Evolutionary conservation across 2,113 vertebrate genomes (phyloP).

Genomic region (Pteropus alecto): DNA sequence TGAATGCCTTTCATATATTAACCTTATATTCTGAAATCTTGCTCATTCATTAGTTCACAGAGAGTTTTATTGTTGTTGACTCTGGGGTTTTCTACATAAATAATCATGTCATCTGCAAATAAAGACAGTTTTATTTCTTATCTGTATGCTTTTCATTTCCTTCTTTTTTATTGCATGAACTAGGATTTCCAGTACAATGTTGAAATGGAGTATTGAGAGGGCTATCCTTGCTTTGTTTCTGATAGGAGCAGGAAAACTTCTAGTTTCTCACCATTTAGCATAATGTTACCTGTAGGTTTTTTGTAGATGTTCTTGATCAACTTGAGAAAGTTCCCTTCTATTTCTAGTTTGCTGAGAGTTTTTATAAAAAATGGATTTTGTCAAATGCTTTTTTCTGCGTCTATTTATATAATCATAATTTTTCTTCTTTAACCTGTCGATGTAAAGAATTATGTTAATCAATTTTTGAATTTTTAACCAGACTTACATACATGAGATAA

Average conservation of each 20-base stretch:
- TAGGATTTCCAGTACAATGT: background rate
- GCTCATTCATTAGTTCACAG: background rate
- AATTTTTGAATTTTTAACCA: background rate
- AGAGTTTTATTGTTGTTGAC: background rate
- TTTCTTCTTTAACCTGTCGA: background rate
- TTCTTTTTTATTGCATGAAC: background rate
- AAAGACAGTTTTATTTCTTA: background rate
- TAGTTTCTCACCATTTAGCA: background rate
- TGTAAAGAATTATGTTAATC: background rate
- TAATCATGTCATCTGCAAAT: background rate
- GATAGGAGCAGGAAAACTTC: background rate
- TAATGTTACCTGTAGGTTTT: background rate
- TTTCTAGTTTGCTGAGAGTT: background rate
- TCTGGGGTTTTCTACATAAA: background rate
- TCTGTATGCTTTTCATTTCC: background rate
- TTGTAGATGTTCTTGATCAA: background rate
- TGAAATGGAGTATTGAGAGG: background rate
- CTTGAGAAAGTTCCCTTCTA: background rate
- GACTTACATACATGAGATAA: background rate
- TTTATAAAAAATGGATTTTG: conserved; percentile 2
- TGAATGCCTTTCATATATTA: background rate
- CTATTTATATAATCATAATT: background rate
- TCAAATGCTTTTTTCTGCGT: background rate
- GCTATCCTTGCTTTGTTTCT: background rate
- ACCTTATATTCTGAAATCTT: background rate